phyloP scores from a whole-genome alignment of 2,113 vertebrate species.

The Psammodynastes pulverulentus region DNA sequence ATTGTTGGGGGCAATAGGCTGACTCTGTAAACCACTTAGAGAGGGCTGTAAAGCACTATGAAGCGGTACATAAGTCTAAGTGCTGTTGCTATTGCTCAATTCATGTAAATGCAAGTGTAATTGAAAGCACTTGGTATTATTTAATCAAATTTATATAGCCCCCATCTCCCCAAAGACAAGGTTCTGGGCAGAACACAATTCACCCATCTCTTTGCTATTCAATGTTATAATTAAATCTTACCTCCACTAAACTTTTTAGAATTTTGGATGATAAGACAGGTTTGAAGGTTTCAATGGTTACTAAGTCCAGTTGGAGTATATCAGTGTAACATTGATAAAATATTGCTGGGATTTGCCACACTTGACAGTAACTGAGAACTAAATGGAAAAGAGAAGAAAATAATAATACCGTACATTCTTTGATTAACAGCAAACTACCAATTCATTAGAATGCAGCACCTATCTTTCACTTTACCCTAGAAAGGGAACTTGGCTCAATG shows the following conservation, averaged over 20 bases:
- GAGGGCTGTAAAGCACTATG: no score
- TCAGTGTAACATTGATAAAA: constrained; percentile 91
- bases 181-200: background rate
- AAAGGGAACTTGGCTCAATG: background rate
- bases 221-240: constrained; percentile 53
- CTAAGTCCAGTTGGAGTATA: constrained; percentile 78
- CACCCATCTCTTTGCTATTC: background rate
- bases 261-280: constrained; percentile 70
- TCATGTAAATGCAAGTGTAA: background rate
- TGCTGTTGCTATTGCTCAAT: no score
- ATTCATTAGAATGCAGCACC: background rate
- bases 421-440: background rate
- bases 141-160: background rate
- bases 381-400: background rate
- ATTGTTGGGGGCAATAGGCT: no score
- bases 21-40: no score
- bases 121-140: background rate
- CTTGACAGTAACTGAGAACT: constrained; percentile 92
- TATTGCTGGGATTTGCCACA: constrained; percentile 78
- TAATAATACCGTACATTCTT: no score
- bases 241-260: constrained; percentile 77
- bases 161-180: background rate
- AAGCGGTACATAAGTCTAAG: no score
- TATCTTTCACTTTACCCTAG: background rate
- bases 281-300: constrained; percentile 85